These are phyloP conservation scores for Mamestra configurata DNA, from an alignment of 1,140 invertebrate genomes.

Conservation along the genomic window DNA sequence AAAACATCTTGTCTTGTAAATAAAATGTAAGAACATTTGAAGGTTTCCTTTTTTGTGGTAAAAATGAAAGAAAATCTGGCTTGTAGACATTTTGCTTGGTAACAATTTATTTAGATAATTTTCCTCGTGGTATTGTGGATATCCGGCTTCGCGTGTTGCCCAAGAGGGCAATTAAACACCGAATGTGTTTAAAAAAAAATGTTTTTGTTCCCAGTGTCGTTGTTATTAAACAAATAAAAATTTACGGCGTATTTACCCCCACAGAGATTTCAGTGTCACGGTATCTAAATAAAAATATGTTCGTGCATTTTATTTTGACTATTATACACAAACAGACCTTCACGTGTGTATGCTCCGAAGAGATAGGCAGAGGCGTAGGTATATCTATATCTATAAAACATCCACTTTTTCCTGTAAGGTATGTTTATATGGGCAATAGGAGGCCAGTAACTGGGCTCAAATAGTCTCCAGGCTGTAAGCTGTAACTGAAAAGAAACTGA, in stretches of 20 bases:
- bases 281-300: not conserved
- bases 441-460: no score
- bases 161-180: not conserved
- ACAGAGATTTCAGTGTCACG: constrained; percentile 16
- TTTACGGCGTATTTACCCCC: not conserved
- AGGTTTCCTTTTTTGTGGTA: not conserved
- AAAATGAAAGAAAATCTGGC: not conserved
- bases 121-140: not conserved
- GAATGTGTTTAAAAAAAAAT: constrained; percentile 3
- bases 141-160: not conserved
- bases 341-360: no score
- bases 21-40: not conserved
- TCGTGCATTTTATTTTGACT: not conserved
- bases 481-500: no score
- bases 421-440: no score
- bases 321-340: not conserved
- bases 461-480: no score
- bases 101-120: not conserved
- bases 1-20: not conserved
- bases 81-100: not conserved
- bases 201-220: constrained; percentile 1
- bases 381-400: no score
- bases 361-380: no score
- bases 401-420: no score
- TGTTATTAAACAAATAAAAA: constrained; percentile 33